Evolutionary conservation across 2,113 vertebrate species (phyloP).

Genomic region (Ramphastos sulfuratus): DNA sequence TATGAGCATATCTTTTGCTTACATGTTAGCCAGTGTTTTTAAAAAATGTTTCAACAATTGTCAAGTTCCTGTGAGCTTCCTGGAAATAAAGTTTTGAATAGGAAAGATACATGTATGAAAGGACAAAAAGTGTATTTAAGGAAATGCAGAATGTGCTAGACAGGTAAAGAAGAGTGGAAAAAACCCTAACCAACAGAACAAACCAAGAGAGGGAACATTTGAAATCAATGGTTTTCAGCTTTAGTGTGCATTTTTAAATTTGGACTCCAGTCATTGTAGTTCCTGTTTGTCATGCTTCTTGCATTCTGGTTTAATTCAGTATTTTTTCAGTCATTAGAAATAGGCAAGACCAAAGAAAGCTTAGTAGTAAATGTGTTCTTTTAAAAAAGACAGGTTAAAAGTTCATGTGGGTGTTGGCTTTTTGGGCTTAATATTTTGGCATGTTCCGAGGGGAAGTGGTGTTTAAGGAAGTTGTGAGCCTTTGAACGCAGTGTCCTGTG

Average conservation of each 20-base stretch:
- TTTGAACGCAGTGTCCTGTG: conserved; percentile 10
- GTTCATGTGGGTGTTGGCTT: conserved; percentile 23
- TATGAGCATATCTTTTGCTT: background rate
- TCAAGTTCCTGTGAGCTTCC: no score
- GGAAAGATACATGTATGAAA: no score
- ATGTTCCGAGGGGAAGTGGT: background rate
- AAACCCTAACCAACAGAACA: no score
- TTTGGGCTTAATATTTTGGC: background rate
- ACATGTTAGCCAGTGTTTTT: background rate
- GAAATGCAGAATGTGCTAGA: no score
- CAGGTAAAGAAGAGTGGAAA: no score
- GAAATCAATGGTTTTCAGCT: background rate
- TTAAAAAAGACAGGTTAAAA: conserved; percentile 24
- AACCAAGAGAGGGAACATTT: background rate
- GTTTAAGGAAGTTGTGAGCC: background rate
- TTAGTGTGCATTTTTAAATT: background rate
- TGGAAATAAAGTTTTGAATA: no score
- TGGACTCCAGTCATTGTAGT: background rate
- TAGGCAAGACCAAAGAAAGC: background rate
- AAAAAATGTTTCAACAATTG: no score
- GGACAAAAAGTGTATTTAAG: no score
- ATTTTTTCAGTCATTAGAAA: background rate
- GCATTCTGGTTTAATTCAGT: background rate
- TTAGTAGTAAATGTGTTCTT: background rate
- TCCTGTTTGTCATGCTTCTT: background rate